Percentiles rank a stretch among this genome's conserved stretches.
These are phyloP conservation scores for Fissipunctia ypsillon DNA, from an alignment of 2,888 invertebrate species.

Conservation along the genomic window DNA sequence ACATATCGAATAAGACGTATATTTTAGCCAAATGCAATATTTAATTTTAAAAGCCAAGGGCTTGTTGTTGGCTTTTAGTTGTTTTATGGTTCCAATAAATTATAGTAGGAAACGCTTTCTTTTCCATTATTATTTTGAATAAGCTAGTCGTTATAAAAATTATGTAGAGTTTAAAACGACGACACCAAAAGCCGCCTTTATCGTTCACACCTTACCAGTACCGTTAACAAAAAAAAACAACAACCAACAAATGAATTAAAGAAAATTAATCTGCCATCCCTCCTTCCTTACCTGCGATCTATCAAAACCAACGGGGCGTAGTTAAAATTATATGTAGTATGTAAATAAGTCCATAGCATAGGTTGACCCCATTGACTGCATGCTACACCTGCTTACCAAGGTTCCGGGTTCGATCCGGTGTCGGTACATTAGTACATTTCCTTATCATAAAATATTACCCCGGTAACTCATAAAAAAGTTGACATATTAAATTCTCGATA, in stretches of 20 bases:
- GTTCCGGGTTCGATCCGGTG: slow-evolving; percentile 50
- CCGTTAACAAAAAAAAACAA: slow-evolving; percentile 40
- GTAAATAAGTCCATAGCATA: slow-evolving; percentile 56
- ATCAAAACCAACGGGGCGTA: slow-evolving; percentile 59
- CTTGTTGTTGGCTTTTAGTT: not conserved
- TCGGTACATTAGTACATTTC: slow-evolving; percentile 23
- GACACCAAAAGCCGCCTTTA: not conserved
- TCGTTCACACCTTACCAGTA: slow-evolving; percentile 33
- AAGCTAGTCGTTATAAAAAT: not conserved
- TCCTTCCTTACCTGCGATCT: slow-evolving; percentile 54
- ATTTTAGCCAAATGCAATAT: not conserved
- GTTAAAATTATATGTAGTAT: slow-evolving; percentile 64
- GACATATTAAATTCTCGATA: slow-evolving; percentile 47
- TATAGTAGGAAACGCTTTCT: not conserved
- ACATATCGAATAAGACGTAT: not conserved
- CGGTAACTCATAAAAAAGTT: slow-evolving; percentile 44
- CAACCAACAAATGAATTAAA: slow-evolving; percentile 42
- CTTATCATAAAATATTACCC: slow-evolving; percentile 26
- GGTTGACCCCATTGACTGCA: slow-evolving; percentile 47
- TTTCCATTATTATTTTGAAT: not conserved
- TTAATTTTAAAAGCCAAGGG: not conserved
- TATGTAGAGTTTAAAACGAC: not conserved
- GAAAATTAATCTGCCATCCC: slow-evolving; percentile 54
- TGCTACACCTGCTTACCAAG: slow-evolving; percentile 45
- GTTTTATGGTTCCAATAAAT: not conserved